A percentile compares a stretch with the other conserved stretches of the same genome.
Conservation (phyloP, 2,113 vertebrate species). For the Cyphomyrus discorhynchus region DNA sequence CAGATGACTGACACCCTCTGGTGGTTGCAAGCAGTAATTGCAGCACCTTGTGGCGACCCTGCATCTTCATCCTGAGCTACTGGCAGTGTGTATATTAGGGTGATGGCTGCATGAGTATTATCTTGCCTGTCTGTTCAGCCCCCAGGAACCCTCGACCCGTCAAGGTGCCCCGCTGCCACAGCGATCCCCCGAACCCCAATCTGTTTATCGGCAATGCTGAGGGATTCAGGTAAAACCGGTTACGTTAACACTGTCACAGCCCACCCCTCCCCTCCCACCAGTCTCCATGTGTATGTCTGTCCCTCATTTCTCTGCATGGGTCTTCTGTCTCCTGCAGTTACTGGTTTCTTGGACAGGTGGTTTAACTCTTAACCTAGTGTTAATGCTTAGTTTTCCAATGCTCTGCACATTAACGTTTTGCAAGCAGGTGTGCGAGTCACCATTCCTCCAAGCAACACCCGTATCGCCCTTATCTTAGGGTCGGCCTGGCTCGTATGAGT, state of each 20-base stretch:
- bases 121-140: slow-evolving; percentile 51
- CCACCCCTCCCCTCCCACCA: neutral
- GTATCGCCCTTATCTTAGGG: neutral
- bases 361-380: neutral
- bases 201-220: slow-evolving; percentile 87
- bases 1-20: neutral
- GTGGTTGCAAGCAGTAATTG: neutral
- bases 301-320: slow-evolving; percentile 8
- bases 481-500: neutral
- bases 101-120: neutral
- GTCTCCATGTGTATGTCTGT: neutral
- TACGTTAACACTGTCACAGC: neutral
- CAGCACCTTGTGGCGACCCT: neutral
- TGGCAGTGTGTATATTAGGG: neutral
- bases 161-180: slow-evolving; percentile 93
- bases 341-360: neutral
- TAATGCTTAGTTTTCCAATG: neutral
- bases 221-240: slow-evolving; percentile 76
- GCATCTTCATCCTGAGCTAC: neutral
- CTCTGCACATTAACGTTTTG: neutral
- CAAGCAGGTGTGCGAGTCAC: neutral
- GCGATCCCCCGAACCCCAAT: slow-evolving; percentile 93
- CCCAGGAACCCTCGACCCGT: slow-evolving; percentile 91
- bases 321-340: neutral
- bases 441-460: neutral